phyloP scores from a whole-genome alignment of 2,888 invertebrate genomes.

The Pollenia angustigena region DNA sequence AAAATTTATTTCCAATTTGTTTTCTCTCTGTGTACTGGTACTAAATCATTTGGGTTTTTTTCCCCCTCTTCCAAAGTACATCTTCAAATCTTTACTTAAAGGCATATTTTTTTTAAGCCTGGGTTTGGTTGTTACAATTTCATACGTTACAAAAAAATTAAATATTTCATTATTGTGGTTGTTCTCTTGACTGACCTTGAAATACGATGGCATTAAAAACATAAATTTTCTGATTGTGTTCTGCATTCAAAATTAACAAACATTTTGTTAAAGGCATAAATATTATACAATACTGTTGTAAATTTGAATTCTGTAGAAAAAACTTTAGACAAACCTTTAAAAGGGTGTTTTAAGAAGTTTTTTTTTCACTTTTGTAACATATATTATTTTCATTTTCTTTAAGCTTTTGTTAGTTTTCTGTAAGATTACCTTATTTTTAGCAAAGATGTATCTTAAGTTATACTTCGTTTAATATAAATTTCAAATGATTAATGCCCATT shows the following conservation, averaged over 20 bases:
- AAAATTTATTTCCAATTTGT: not conserved
- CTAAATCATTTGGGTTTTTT: slow-evolving; percentile 38
- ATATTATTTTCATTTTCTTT: slow-evolving; percentile 65
- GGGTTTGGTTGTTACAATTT: slow-evolving; percentile 63
- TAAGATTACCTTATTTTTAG: slow-evolving; percentile 24
- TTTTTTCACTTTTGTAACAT: slow-evolving; percentile 56
- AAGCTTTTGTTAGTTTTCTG: slow-evolving; percentile 50
- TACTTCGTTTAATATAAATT: slow-evolving; percentile 60
- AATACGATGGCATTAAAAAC: slow-evolving; percentile 79
- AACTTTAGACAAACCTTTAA: slow-evolving; percentile 58
- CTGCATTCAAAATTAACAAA: slow-evolving; percentile 40
- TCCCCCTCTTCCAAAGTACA: slow-evolving; percentile 27
- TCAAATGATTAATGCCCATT: slow-evolving; percentile 81
- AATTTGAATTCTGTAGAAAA: slow-evolving; percentile 43
- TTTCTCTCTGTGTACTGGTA: slow-evolving; percentile 39
- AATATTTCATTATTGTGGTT: slow-evolving; percentile 15
- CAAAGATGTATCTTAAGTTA: not conserved
- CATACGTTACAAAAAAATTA: slow-evolving; percentile 3
- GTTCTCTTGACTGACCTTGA: slow-evolving; percentile 79
- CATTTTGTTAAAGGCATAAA: slow-evolving; percentile 44
- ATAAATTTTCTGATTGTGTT: slow-evolving; percentile 78
- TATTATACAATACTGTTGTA: not conserved
- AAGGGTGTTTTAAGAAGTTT: slow-evolving; percentile 53
- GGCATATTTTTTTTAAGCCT: slow-evolving; percentile 32
- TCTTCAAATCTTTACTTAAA: slow-evolving; percentile 59